phyloP scores from a whole-genome alignment of 1,140 invertebrate species.

The Drosophila kepulauana region DNA sequence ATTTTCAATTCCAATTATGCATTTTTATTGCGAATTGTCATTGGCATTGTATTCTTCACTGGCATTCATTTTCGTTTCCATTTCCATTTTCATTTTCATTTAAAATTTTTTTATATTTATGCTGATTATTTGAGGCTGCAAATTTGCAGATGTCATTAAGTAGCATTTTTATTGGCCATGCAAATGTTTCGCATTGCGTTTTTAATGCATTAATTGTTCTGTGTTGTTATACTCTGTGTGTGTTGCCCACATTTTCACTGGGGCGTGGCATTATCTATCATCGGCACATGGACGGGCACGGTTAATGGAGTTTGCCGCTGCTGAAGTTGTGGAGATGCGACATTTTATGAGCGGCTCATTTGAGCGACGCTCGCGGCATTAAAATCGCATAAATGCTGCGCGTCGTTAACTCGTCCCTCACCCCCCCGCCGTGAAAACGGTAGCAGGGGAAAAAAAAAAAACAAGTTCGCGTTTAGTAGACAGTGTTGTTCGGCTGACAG shows the following conservation, averaged over 20 bases:
- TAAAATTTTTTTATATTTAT: constrained; percentile 59
- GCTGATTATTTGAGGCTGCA: constrained; percentile 72
- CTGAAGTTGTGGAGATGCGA: constrained; percentile 25
- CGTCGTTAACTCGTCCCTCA: constrained; percentile 62
- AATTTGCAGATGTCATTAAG: constrained; percentile 77
- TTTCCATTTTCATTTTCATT: constrained; percentile 17
- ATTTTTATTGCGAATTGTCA: constrained; percentile 31
- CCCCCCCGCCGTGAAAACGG: not conserved
- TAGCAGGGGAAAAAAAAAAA: constrained; percentile 10
- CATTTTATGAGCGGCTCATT: constrained; percentile 70
- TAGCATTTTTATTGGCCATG: constrained; percentile 68
- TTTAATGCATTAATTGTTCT: constrained; percentile 79
- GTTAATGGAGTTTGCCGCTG: not conserved
- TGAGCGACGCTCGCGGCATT: constrained; percentile 65
- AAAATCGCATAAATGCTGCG: constrained; percentile 74
- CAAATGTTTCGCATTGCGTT: constrained; percentile 60
- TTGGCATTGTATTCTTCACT: constrained; percentile 5
- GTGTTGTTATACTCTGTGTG: not conserved
- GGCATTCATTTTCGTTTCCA: not conserved
- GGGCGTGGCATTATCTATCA: constrained; percentile 64
- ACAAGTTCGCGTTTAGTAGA: not conserved
- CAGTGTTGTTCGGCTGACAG: not conserved
- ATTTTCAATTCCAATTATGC: constrained; percentile 35
- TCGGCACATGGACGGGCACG: constrained; percentile 27
- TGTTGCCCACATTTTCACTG: constrained; percentile 3